These are phyloP conservation scores for Otocyon megalotis DNA, from an alignment of 2,113 vertebrate species.

Conservation along the genomic window DNA sequence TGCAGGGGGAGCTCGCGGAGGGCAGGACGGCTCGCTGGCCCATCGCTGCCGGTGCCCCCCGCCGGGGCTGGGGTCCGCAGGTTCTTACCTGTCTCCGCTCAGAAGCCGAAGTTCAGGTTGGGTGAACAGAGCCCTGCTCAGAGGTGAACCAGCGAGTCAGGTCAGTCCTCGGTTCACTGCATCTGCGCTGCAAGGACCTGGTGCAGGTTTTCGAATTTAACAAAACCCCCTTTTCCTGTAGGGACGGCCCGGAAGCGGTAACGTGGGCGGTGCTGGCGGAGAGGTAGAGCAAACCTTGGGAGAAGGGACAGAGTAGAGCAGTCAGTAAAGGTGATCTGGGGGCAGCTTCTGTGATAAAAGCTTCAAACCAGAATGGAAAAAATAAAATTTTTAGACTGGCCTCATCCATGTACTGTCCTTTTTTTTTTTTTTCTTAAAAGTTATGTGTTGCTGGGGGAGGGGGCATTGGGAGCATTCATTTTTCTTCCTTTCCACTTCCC, in stretches of 20 bases:
- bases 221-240: background rate
- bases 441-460: background rate
- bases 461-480: background rate
- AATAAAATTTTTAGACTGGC: background rate
- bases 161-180: background rate
- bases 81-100: background rate
- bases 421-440: background rate
- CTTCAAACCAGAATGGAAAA: background rate
- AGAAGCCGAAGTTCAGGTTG: background rate
- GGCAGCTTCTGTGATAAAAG: background rate
- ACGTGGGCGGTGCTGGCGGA: rapidly evolving
- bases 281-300: background rate
- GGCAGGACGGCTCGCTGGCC: background rate
- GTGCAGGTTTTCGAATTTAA: background rate
- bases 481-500: background rate
- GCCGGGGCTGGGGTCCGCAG: rapidly evolving
- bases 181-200: background rate
- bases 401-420: background rate
- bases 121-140: background rate
- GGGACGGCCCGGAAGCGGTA: background rate
- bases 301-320: background rate
- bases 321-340: background rate
- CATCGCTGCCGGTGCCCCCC: rapidly evolving
- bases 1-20: rapidly evolving
- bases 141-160: background rate